phyloP scores from a whole-genome alignment of 2,113 vertebrate species.

The Campylorhamphus procurvoides region DNA sequence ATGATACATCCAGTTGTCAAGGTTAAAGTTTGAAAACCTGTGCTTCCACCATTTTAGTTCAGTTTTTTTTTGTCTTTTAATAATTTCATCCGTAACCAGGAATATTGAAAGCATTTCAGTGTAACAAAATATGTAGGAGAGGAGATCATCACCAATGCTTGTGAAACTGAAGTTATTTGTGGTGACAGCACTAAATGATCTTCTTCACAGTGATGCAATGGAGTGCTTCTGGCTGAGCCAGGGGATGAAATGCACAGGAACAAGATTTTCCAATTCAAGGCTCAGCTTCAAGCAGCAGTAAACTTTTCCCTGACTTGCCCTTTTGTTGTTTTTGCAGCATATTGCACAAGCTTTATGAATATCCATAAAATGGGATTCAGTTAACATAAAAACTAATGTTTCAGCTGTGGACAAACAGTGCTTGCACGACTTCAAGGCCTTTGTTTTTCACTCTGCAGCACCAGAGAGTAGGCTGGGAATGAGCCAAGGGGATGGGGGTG shows the following conservation, averaged over 20 bases:
- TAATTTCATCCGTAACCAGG: neutral
- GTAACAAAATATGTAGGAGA: neutral
- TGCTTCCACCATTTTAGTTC: neutral
- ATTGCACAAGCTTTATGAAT: neutral
- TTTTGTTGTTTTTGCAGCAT: neutral
- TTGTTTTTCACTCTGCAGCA: neutral
- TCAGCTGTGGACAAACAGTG: neutral
- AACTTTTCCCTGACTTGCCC: neutral
- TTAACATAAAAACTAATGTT: neutral
- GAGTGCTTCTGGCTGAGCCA: neutral
- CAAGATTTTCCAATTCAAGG: neutral
- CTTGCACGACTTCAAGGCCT: neutral
- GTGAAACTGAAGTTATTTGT: slow-evolving; percentile 14
- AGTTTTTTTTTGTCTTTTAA: too few species aligned
- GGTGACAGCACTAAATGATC: slow-evolving; percentile 11
- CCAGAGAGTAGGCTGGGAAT: neutral
- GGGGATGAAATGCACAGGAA: neutral
- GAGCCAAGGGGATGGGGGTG: rapidly evolving
- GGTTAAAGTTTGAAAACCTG: neutral
- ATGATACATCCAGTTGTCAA: neutral
- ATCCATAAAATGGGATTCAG: neutral
- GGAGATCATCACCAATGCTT: neutral
- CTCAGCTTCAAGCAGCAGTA: neutral
- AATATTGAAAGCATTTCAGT: neutral
- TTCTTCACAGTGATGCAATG: neutral